Base-by-base conservation (phyloP, 2,113 vertebrate genomes). In the Chascanopsetta lugubris region DNA sequence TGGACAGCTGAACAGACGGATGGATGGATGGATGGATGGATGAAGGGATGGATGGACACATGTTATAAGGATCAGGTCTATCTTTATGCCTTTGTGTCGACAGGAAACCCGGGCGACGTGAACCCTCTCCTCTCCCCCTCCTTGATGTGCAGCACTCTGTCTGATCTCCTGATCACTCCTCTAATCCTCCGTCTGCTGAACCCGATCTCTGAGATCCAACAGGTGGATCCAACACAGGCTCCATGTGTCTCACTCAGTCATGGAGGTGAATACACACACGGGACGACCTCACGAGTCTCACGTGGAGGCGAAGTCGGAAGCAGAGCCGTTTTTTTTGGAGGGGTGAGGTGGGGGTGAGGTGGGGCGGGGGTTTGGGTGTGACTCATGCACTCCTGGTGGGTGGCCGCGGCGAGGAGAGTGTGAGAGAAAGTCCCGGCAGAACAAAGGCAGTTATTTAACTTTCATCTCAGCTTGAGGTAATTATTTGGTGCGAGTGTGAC, bases 321-420 rank as follows among this genome's bases (percentile, higher is more conserved):
- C 0, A 4, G 48, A 1, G 21, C 25, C 15, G 8, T 13, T 47
- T 29, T 42, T n/a, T 40, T 42, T 38, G n/a, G 4, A 30, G 29
- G 29, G 29, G 4, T 30, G n/a, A n/a, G 29, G 29, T 30, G 29
- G 29, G 4, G 29, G 13, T 3, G 34, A 12, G 38, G 5, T 5
- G 38, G 15, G 36, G 48, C 47, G 9, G 61, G 27, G 21, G 20
- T 22, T 66, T 47, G 72, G 79, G 75, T 69, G 79, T 73, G 82
- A 84, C 60, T 82, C 69, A 67, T 67, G 85, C 86, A 75, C 79
- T 83, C 85, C 83, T 71, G 53, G 73, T 90, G 88, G 85, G 88
- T 87, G 86, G 85, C 69, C 85, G 79, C 62, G 59, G 58, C 46
- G 64, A 65, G 67, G 71, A 61, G 46, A 62, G 27, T 13, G 74